phyloP scores from a whole-genome alignment of 1,140 invertebrate genomes.

The Nephila pilipes region DNA sequence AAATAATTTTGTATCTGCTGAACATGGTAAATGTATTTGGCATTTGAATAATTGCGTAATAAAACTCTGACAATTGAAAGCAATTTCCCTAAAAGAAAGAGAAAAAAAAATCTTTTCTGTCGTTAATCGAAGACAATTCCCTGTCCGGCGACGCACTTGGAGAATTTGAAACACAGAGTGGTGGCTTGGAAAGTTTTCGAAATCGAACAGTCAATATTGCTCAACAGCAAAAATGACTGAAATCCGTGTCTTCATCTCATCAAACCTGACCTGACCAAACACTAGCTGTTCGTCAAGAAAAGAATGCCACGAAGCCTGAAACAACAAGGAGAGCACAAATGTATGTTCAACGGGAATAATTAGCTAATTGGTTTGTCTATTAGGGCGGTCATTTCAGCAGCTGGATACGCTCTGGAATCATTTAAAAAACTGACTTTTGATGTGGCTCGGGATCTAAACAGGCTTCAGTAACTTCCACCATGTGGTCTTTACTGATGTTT shows the following conservation, averaged over 20 bases:
- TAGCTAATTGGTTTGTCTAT: constrained; percentile 18
- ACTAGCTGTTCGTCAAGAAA: not conserved
- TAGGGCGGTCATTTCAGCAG: not conserved
- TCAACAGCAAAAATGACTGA: not conserved
- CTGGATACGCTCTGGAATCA: not conserved
- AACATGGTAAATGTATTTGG: too few relatives aligned
- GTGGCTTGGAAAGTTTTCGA: too few relatives aligned
- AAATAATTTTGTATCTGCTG: too few relatives aligned
- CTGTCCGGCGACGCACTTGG: too few relatives aligned
- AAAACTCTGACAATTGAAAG: too few relatives aligned
- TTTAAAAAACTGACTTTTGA: not conserved
- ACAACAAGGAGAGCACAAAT: not conserved
- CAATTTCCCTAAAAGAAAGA: too few relatives aligned
- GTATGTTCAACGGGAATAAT: not conserved
- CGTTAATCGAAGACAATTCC: too few relatives aligned
- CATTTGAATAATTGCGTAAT: too few relatives aligned
- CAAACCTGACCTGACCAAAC: not conserved
- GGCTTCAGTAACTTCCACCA: not conserved
- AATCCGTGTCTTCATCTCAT: not conserved
- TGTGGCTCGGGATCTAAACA: not conserved
- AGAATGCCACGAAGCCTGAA: not conserved
- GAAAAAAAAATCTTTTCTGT: too few relatives aligned
- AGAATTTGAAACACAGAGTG: too few relatives aligned
- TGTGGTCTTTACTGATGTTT: constrained; percentile 12
- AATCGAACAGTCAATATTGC: not conserved